Percentiles rank a stretch among this genome's conserved stretches.
These are phyloP conservation scores for Pocillopora grandis DNA, from an alignment of 92 coral and sea anemone species.

Conservation along the genomic window DNA sequence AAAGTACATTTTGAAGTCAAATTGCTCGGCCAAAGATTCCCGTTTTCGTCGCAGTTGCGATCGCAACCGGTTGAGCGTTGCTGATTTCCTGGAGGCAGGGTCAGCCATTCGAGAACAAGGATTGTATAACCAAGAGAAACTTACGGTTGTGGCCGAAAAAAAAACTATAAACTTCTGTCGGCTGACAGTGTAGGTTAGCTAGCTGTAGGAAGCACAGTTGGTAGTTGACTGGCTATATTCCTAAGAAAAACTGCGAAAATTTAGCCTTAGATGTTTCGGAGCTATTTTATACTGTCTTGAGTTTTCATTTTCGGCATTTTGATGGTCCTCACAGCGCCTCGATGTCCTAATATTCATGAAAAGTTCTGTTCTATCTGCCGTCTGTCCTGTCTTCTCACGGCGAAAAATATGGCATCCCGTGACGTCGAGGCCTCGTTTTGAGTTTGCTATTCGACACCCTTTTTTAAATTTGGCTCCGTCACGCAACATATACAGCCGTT, in stretches of 20 bases:
- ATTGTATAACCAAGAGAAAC: conserved; percentile 31
- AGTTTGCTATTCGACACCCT: neutral
- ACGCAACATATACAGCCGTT: neutral
- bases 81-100: conserved; percentile 78
- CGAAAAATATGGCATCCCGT: conserved; percentile 61
- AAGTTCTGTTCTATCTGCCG: conserved; percentile 15
- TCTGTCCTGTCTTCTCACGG: conserved; percentile 7
- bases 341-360: conserved; percentile 58
- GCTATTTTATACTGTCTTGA: conserved; percentile 54
- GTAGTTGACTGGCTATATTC: conserved; percentile 16
- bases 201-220: conserved; percentile 4
- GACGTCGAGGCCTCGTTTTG: conserved; percentile 43
- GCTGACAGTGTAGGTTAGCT: neutral
- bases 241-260: neutral
- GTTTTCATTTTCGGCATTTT: conserved; percentile 78
- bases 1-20: conserved; percentile 85
- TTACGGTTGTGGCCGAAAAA: conserved; percentile 23
- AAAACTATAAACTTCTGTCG: neutral
- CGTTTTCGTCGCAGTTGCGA: conserved; percentile 79
- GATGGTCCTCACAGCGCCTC: conserved; percentile 39
- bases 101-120: conserved; percentile 55
- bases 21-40: conserved; percentile 92
- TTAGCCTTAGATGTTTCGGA: neutral
- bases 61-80: conserved; percentile 71
- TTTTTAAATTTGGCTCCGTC: no score